phyloP scores from a whole-genome alignment of 2,888 invertebrate species.

The Eilema depressum region DNA sequence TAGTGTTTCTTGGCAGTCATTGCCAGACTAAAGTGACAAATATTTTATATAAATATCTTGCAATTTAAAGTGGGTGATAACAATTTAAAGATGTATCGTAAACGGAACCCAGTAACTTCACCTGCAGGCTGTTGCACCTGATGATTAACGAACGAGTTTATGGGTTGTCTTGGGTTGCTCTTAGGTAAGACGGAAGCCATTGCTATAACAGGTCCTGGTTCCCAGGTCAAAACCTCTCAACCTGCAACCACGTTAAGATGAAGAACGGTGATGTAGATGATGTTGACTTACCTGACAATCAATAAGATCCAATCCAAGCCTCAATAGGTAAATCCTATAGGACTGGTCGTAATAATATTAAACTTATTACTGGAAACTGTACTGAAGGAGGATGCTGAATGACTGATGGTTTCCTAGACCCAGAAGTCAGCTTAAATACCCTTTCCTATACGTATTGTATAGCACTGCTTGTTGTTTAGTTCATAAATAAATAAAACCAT shows the following conservation, averaged over 20 bases:
- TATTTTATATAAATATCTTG: no score
- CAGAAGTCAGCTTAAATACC: constrained; percentile 11
- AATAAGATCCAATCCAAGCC: background rate
- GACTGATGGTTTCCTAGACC: constrained; percentile 2
- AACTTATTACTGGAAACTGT: background rate
- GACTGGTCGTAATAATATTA: background rate
- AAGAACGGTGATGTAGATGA: background rate
- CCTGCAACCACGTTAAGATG: background rate
- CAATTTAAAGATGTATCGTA: no score
- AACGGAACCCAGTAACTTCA: background rate
- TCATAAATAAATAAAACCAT: constrained; percentile 4
- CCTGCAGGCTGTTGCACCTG: background rate
- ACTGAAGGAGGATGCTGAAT: background rate
- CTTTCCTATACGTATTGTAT: constrained; percentile 8
- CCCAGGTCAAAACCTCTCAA: background rate
- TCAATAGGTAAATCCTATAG: background rate
- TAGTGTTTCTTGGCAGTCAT: no score
- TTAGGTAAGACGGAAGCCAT: no score
- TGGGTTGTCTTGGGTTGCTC: no score
- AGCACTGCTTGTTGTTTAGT: background rate
- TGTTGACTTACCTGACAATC: background rate
- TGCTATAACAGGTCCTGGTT: no score
- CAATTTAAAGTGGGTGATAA: no score
- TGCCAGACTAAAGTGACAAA: no score
- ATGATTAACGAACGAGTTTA: background rate